Conservation (phyloP, 2,113 vertebrate species). For the Crotalus viridis region DNA sequence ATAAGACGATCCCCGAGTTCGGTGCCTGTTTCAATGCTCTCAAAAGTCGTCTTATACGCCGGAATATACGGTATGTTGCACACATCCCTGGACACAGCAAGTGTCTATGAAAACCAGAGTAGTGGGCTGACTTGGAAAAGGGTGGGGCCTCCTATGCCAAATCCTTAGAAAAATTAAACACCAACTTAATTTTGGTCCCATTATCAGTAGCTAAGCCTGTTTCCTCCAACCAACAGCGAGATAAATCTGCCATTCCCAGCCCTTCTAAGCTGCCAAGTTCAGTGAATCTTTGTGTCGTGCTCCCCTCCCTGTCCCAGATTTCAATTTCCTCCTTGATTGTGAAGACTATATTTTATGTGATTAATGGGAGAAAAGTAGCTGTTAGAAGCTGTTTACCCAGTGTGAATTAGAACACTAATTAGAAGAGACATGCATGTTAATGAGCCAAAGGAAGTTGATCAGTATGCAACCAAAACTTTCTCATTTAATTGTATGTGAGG, state of each 20-base stretch:
- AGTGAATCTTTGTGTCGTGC: neutral
- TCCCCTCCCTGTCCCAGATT: neutral
- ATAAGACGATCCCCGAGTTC: no score
- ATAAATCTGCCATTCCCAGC: neutral
- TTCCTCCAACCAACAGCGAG: neutral
- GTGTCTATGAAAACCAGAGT: neutral
- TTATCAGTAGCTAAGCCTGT: neutral
- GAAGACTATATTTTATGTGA: constrained; percentile 47
- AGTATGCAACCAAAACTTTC: constrained; percentile 44
- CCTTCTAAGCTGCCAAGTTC: neutral
- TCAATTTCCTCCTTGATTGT: constrained; percentile 37
- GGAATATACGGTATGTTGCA: neutral
- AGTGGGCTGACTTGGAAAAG: neutral
- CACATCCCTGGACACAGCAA: neutral
- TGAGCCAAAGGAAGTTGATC: constrained; percentile 53
- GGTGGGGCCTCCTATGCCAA: neutral
- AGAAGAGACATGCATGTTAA: constrained; percentile 59
- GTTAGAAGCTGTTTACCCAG: constrained; percentile 62
- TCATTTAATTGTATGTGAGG: constrained; percentile 15
- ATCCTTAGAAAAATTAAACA: neutral
- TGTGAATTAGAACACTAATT: constrained; percentile 62
- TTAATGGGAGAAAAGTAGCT: constrained; percentile 41
- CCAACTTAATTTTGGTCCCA: neutral
- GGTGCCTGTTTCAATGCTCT: no score
- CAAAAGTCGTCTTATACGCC: no score